These are phyloP conservation scores for Todus mexicanus DNA, from an alignment of 2,797 vertebrate species.

Conservation along the genomic window DNA sequence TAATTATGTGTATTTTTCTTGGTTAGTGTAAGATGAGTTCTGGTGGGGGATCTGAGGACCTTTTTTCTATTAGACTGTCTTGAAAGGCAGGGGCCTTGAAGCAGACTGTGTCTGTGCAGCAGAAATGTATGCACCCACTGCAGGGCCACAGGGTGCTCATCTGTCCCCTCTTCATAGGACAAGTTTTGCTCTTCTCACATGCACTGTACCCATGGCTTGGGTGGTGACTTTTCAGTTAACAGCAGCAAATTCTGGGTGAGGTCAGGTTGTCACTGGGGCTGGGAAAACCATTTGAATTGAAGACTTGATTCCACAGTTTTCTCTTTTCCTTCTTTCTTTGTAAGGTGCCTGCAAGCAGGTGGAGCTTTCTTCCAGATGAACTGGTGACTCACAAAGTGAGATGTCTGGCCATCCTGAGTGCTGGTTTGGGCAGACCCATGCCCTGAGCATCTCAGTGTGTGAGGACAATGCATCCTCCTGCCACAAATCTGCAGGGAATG, in stretches of 20 bases:
- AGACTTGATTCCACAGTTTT: not conserved
- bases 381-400: not conserved
- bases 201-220: not conserved
- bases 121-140: not conserved
- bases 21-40: conserved; percentile 55
- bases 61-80: conserved; percentile 32
- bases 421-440: not conserved
- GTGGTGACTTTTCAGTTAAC: not conserved
- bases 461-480: not conserved
- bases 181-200: not conserved
- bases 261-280: not conserved
- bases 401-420: not conserved
- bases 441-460: rapidly evolving
- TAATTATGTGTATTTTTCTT: conserved; percentile 66
- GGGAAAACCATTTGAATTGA: not conserved
- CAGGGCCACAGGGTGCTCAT: not conserved
- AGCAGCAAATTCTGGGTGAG: not conserved
- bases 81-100: not conserved
- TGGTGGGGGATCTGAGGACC: not conserved
- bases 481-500: not conserved
- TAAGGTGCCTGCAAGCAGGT: not conserved
- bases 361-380: not conserved
- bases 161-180: not conserved
- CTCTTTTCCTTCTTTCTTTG: not conserved
- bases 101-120: not conserved